Evolutionary conservation across 2,888 invertebrate species (phyloP).

Genomic region (Creontiades dilutus): DNA sequence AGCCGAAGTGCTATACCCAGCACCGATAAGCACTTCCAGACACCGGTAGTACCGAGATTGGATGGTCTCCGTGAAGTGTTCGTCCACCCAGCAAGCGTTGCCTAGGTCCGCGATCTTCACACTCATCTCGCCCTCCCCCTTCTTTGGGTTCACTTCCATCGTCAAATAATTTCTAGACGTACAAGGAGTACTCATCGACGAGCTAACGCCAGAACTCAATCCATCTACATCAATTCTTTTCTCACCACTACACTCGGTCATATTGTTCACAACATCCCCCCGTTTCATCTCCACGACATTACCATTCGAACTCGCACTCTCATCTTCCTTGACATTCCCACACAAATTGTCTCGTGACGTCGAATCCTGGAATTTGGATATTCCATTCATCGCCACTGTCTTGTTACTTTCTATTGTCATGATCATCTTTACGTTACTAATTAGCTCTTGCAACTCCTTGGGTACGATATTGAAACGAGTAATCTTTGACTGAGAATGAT

Average conservation of each 20-base stretch:
- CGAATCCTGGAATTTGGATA: not conserved
- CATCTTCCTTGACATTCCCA: not conserved
- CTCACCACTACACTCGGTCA: slow-evolving; percentile 16
- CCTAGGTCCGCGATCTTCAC: slow-evolving; percentile 99
- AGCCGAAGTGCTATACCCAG: slow-evolving; percentile 97
- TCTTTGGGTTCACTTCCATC: slow-evolving; percentile 85
- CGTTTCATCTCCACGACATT: slow-evolving; percentile 1
- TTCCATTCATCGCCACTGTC: not conserved
- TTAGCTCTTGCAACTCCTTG: slow-evolving; percentile 86
- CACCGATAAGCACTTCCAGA: slow-evolving; percentile 96
- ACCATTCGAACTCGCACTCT: slow-evolving; percentile 39
- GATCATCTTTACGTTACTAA: slow-evolving; percentile 85
- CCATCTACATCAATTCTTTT: slow-evolving; percentile 70
- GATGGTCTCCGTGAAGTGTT: slow-evolving; percentile 99
- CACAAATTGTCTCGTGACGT: not conserved
- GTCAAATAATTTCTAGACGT: slow-evolving; percentile 75
- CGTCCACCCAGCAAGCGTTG: slow-evolving; percentile 98
- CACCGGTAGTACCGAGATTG: slow-evolving; percentile 99
- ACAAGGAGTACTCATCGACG: slow-evolving; percentile 77
- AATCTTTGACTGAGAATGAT: slow-evolving; percentile 93
- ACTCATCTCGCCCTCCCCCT: slow-evolving; percentile 91
- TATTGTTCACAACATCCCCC: not conserved
- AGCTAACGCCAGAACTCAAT: slow-evolving; percentile 74
- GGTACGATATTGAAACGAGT: slow-evolving; percentile 95
- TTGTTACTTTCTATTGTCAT: slow-evolving; percentile 93